Base-by-base conservation (phyloP, 2,797 vertebrate species). In the Urosaurus nigricauda region DNA sequence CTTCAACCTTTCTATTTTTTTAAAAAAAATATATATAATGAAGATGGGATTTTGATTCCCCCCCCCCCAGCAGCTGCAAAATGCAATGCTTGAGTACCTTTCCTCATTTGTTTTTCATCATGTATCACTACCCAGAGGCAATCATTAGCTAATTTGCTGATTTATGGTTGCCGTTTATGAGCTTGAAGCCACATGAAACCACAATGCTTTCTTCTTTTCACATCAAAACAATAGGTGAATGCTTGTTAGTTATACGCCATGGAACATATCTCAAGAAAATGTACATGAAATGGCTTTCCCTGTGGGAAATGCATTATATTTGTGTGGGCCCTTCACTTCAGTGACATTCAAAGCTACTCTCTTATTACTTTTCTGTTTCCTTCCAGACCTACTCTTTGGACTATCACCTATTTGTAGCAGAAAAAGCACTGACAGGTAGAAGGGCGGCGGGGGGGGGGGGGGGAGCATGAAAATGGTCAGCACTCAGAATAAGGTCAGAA, bases 121-220 rank as follows among this genome's bases (percentile, higher is more conserved):
- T 94, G 90, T 95, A 94, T 93, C 79, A 21, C 92, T 93, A 95
- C 89, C 93, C 93, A 94, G 90, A 95, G 94, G 95, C 94, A 93
- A 95, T 94, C 94, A 96, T 96, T 94, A 96, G 89, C 90, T 96
- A 96, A 96, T 96, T 95, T 95, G 88, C 92, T 96, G 94, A 96
- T 96, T 95, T 96, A 96, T 92, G 63, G 91, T 87, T 94, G 93
- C 40, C 85, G 86, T 93, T 96, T 93, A 94, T 86, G 92, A 96
- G 91, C 86, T 95, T 96, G 96, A 95, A 96, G 93, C 93, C 95
- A 94, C 83, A 91, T 68, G 93, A 92, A 92, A 74, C 35, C 89
- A 93, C 90, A 93, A 92, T 35, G 79, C 88, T 94, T 82, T 90
- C 83, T 70, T 84, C 84, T 90, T 85, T 90, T 11, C 80, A 70